Percentiles rank a stretch among this genome's conserved stretches.
These are phyloP conservation scores for Drosophila siamana DNA, from an alignment of 2,888 invertebrate species.

Conservation along the genomic window DNA sequence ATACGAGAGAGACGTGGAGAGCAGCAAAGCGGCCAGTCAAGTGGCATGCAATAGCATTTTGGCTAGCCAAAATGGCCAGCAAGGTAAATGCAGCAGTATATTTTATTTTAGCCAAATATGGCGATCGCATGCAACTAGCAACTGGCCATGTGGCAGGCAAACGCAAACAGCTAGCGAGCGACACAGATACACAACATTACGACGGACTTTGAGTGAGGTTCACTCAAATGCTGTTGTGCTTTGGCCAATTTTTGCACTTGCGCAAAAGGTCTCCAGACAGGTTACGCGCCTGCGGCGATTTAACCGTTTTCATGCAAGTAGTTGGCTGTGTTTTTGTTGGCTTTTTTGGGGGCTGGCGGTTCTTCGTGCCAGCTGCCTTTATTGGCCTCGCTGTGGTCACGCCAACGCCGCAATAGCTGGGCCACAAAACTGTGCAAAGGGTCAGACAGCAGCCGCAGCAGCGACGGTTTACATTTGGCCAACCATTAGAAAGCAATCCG, in stretches of 20 bases:
- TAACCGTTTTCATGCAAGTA: slow-evolving; percentile 77
- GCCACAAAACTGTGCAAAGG: slow-evolving; percentile 50
- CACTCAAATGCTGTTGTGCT: slow-evolving; percentile 38
- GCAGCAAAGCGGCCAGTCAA: slow-evolving; percentile 76
- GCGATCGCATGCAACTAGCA: slow-evolving; percentile 74
- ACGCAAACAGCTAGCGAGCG: slow-evolving; percentile 44
- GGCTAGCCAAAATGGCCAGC: slow-evolving; percentile 63
- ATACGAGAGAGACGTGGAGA: slow-evolving; percentile 62
- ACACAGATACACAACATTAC: slow-evolving; percentile 71
- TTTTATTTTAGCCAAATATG: slow-evolving; percentile 76
- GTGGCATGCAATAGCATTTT: slow-evolving; percentile 75
- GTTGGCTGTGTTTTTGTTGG: no score
- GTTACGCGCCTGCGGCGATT: slow-evolving; percentile 81
- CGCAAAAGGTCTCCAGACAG: slow-evolving; percentile 83
- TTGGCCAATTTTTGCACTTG: slow-evolving; percentile 81
- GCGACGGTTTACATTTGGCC: slow-evolving; percentile 60
- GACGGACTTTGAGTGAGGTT: slow-evolving; percentile 51
- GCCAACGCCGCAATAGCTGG: slow-evolving; percentile 61
- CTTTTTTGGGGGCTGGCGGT: slow-evolving; percentile 14
- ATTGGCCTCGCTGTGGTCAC: slow-evolving; percentile 67
- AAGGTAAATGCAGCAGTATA: slow-evolving; percentile 72
- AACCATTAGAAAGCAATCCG: slow-evolving; percentile 79
- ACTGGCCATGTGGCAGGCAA: slow-evolving; percentile 52
- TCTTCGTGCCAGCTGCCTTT: slow-evolving; percentile 41
- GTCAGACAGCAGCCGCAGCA: slow-evolving; percentile 58